Evolutionary conservation across 2,888 invertebrate genomes (phyloP).

Genomic region (Rutpela maculata): DNA sequence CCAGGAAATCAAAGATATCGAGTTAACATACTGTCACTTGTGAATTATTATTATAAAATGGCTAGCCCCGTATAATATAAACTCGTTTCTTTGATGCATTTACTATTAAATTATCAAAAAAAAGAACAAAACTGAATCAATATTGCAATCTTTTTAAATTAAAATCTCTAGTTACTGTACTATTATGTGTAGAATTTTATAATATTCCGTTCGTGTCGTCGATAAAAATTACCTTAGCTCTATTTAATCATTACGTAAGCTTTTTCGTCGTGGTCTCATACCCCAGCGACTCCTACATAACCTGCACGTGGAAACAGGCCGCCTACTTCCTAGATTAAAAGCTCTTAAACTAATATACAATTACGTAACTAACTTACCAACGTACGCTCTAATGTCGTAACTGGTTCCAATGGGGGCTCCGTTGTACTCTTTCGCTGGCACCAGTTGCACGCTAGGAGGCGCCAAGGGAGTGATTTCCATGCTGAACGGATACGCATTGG

Average conservation of each 20-base stretch:
- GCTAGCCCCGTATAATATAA: too few relatives aligned
- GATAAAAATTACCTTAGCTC: background rate
- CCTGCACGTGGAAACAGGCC: background rate
- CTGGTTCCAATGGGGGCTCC: constrained; percentile 95
- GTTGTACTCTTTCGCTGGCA: constrained; percentile 92
- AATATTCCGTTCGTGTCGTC: too few relatives aligned
- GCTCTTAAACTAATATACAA: background rate
- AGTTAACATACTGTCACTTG: too few relatives aligned
- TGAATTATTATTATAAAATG: too few relatives aligned
- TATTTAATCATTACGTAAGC: background rate
- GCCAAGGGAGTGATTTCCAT: constrained; percentile 88
- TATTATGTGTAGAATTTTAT: too few relatives aligned
- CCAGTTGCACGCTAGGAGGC: constrained; percentile 93
- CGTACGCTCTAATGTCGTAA: constrained; percentile 90
- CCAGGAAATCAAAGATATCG: too few relatives aligned
- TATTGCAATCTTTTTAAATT: too few relatives aligned
- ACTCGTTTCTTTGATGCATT: too few relatives aligned
- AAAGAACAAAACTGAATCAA: too few relatives aligned
- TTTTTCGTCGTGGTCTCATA: background rate
- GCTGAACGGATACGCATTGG: constrained; percentile 88
- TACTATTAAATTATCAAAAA: too few relatives aligned
- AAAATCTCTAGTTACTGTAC: too few relatives aligned
- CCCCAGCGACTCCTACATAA: background rate
- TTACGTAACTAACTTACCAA: constrained; percentile 79
- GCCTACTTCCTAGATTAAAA: constrained; percentile 6